phyloP scores from a whole-genome alignment of 1,140 invertebrate genomes.

The Agrypnia vestita region DNA sequence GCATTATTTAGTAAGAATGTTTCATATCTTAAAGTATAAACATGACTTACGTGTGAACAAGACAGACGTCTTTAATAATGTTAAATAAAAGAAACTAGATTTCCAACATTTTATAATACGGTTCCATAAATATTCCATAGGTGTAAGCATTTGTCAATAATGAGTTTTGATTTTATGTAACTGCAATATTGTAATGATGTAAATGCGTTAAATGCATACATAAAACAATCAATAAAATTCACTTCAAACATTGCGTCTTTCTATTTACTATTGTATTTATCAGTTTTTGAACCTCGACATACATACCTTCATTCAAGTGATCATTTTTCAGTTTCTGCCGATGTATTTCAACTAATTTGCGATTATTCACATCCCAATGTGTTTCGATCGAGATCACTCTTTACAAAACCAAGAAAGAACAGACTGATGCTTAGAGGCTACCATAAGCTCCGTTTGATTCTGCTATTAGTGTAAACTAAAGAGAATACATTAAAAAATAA shows the following conservation, averaged over 20 bases:
- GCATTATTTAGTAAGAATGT: conserved; percentile 14
- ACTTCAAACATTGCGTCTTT: conserved; percentile 27
- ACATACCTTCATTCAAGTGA: background rate
- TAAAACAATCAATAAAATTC: conserved; percentile 17
- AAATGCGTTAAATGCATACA: conserved; percentile 10
- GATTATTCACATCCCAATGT: no score
- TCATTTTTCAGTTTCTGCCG: background rate
- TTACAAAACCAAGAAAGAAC: no score
- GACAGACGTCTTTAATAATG: background rate
- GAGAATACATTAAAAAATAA: no score
- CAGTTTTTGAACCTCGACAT: background rate
- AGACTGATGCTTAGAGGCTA: no score
- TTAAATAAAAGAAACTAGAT: conserved; percentile 19
- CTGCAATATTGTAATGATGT: conserved; percentile 29
- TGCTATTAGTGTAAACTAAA: no score
- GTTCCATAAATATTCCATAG: conserved; percentile 39
- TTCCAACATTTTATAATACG: conserved; percentile 16
- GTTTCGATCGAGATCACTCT: no score
- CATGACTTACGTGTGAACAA: conserved; percentile 16
- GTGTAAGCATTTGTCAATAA: conserved; percentile 17
- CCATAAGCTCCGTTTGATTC: no score
- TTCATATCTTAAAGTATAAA: conserved; percentile 22
- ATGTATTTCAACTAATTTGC: background rate
- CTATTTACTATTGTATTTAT: conserved; percentile 15
- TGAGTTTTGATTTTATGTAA: conserved; percentile 12